Conservation (phyloP, 2,888 invertebrate genomes). For the Caradrina clavipalpis region DNA sequence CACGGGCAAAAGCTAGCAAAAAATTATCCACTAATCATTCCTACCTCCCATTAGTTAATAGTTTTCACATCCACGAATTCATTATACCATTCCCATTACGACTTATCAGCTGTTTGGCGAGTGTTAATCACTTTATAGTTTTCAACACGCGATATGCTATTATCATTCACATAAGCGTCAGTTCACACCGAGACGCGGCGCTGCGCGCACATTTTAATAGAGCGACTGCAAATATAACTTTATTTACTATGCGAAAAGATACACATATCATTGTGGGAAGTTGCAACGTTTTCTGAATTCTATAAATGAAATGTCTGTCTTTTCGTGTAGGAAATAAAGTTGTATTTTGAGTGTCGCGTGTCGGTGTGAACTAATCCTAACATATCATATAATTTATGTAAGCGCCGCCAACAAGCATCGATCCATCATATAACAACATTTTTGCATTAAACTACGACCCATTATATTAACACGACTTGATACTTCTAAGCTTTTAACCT, state of each 20-base stretch:
- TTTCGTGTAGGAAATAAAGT: too few relatives aligned
- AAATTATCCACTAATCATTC: background rate
- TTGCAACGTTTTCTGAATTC: too few relatives aligned
- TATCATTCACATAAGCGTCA: slow-evolving; percentile 8
- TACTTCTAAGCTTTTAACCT: slow-evolving; percentile 47
- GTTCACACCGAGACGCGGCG: too few relatives aligned
- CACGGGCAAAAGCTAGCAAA: too few relatives aligned
- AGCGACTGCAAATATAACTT: too few relatives aligned
- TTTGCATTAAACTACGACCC: slow-evolving; percentile 42
- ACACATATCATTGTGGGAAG: too few relatives aligned
- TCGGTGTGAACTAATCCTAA: too few relatives aligned
- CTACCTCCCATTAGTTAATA: background rate
- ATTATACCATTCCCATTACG: slow-evolving; percentile 7
- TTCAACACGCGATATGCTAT: slow-evolving; percentile 19
- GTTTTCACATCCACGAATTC: background rate
- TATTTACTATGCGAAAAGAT: too few relatives aligned
- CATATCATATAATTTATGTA: slow-evolving; percentile 21
- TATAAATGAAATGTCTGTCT: too few relatives aligned
- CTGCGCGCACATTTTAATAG: too few relatives aligned
- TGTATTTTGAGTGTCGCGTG: too few relatives aligned
- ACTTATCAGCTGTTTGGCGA: slow-evolving; percentile 5
- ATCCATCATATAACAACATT: slow-evolving; percentile 29
- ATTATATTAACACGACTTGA: slow-evolving; percentile 16
- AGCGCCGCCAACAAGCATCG: background rate
- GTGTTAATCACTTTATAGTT: slow-evolving; percentile 18